phyloP scores from a whole-genome alignment of 2,888 invertebrate genomes.

The Dolichomitus sp. region DNA sequence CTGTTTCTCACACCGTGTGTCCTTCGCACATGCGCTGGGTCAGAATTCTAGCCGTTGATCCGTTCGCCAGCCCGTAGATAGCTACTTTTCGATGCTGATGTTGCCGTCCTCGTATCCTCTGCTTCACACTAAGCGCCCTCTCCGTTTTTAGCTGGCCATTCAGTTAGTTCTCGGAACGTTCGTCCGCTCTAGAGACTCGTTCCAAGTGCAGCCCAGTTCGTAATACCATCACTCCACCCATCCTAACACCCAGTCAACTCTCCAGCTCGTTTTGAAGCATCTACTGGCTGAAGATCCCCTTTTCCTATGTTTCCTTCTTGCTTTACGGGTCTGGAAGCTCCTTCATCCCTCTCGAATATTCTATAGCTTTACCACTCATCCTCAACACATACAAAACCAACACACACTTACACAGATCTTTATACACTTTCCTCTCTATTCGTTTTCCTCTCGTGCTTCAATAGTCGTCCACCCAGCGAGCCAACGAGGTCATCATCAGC shows the following conservation, averaged over 20 bases:
- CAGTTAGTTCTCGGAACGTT: constrained; percentile 18
- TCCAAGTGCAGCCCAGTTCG: constrained; percentile 21
- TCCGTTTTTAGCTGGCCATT: constrained; percentile 8
- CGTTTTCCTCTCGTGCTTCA: constrained; percentile 16
- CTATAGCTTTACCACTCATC: background rate
- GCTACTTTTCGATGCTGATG: constrained; percentile 30
- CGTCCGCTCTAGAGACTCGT: constrained; percentile 11
- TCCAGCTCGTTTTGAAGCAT: constrained; percentile 10
- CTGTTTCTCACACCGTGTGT: constrained; percentile 30
- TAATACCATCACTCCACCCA: background rate
- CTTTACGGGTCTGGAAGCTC: background rate
- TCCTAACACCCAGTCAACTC: constrained; percentile 13
- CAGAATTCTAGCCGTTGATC: constrained; percentile 35
- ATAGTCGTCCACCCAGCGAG: constrained; percentile 4
- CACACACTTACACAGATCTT: background rate
- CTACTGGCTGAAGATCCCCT: background rate
- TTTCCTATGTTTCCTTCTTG: constrained; percentile 18
- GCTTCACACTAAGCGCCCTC: constrained; percentile 15
- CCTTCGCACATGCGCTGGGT: constrained; percentile 27
- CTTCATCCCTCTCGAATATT: background rate
- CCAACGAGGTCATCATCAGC: constrained; percentile 33
- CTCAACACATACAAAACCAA: background rate
- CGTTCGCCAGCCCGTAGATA: constrained; percentile 9
- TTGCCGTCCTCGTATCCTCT: background rate
- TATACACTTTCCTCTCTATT: constrained; percentile 12